Conservation (phyloP, 2,113 vertebrate genomes). For the Zosterops hypoxanthus region DNA sequence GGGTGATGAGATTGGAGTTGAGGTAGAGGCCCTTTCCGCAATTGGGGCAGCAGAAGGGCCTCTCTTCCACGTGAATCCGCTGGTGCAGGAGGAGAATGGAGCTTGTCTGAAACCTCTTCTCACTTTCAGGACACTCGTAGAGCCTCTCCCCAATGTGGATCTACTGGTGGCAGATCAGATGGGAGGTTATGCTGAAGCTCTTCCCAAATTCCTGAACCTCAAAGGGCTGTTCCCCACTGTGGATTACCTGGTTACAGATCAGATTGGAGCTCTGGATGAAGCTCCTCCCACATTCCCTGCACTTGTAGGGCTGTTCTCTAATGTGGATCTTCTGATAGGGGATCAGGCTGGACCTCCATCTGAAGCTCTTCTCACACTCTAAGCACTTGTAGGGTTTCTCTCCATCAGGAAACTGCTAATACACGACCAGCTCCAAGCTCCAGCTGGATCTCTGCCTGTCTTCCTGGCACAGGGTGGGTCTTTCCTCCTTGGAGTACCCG, state of each 20-base stretch:
- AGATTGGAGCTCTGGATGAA: background rate
- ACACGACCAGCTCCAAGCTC: accelerated
- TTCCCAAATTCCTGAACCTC: background rate
- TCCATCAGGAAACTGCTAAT: background rate
- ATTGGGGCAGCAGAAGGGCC: background rate
- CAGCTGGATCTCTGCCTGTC: no score
- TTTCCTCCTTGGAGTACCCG: no score
- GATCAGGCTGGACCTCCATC: background rate
- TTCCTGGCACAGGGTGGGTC: no score
- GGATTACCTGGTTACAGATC: no score
- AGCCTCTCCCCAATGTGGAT: no score
- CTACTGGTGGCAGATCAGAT: background rate
- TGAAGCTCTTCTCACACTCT: background rate
- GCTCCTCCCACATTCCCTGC: background rate
- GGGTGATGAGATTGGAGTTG: background rate
- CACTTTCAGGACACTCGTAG: background rate
- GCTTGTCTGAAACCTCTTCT: background rate
- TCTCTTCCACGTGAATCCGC: background rate
- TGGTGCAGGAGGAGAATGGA: background rate
- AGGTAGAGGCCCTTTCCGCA: background rate
- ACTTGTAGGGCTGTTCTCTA: accelerated
- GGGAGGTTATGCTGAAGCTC: background rate
- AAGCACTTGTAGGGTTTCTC: background rate
- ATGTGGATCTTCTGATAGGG: accelerated
- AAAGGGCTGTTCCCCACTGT: background rate